Evolutionary conservation across 2,888 invertebrate genomes (phyloP), one percentile per base, ranked within the genome.

Genomic region (Venusia cambrica): DNA sequence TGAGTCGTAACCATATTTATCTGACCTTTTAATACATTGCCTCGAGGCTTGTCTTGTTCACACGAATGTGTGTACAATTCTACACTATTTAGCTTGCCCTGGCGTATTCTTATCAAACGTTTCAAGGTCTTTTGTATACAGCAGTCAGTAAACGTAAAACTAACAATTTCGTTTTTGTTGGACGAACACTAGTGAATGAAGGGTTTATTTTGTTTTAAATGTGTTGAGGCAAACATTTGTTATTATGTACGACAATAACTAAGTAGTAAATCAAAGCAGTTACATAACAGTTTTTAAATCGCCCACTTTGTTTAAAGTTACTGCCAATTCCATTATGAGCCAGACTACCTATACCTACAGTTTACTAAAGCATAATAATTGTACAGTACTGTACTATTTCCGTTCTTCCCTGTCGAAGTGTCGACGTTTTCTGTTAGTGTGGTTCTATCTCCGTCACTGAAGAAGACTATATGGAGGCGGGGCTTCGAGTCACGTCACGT

Each of bases 401-500:
- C 36, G 64, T 57, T 64, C 51, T 59, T 55, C 48, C 50, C 59
- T 61, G 40, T 56, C 66, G 68, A 64, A 61, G 71, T 61, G 40
- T 56, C 66, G 68, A 64, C 61, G 71, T 61, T 36, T 51, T 39
- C 44, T 33, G 15, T 46, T 53, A 58, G 32, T 34, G 45, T 72
- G 59, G 61, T 58, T 56, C 53, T 55, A 56, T 73, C 62, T 68
- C 52, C 57, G 61, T 57, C 59, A 20, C 51, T 53, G 42, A 41
- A 53, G 57, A 57, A 50, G 56, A 56, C 51, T 61, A 58, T 38
- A 45, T 40, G 42, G 59, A 63, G 84, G 83, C 77, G 83, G 74
- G 78, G 77, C 66, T 52, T 57, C 56, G 64, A 77, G 79, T 81
- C 83, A 83, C 78, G 79, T 81, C 83, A 83, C 63, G 65, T 45